These are phyloP conservation scores for Brachionus plicatilis DNA, from an alignment of 1,140 invertebrate species.

Conservation along the genomic window DNA sequence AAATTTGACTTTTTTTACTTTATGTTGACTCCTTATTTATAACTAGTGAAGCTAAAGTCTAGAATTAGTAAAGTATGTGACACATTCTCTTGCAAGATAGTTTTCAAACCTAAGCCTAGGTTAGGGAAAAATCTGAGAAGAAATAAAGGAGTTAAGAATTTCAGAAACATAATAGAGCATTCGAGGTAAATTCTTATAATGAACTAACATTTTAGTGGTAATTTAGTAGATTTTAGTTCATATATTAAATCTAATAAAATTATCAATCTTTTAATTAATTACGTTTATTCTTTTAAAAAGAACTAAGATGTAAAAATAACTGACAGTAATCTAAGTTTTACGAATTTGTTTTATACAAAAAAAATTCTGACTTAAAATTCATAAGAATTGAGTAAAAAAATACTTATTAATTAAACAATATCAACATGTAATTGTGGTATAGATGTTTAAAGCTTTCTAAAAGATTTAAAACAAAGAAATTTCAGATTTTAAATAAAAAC, in stretches of 20 bases:
- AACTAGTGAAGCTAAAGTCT: background rate
- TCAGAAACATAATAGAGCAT: background rate
- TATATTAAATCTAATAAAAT: background rate
- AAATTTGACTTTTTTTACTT: background rate
- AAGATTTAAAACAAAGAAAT: no score
- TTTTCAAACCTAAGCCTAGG: background rate
- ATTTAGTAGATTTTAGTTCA: background rate
- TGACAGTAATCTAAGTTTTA: no score
- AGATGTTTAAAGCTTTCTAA: no score
- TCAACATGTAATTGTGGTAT: no score
- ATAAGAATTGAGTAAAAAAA: no score
- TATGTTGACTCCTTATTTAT: background rate
- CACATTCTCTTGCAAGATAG: background rate
- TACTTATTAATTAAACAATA: no score
- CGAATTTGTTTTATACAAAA: no score
- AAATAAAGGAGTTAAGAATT: background rate
- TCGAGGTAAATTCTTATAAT: background rate
- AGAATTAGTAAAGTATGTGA: background rate
- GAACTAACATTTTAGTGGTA: background rate
- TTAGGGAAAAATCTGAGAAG: background rate
- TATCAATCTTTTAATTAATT: background rate
- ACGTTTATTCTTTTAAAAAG: no score
- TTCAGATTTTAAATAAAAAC: no score
- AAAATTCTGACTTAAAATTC: no score
- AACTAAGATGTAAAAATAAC: no score